Base-by-base conservation (phyloP, 2,888 invertebrate species). In the Sminthurides aquaticus region DNA sequence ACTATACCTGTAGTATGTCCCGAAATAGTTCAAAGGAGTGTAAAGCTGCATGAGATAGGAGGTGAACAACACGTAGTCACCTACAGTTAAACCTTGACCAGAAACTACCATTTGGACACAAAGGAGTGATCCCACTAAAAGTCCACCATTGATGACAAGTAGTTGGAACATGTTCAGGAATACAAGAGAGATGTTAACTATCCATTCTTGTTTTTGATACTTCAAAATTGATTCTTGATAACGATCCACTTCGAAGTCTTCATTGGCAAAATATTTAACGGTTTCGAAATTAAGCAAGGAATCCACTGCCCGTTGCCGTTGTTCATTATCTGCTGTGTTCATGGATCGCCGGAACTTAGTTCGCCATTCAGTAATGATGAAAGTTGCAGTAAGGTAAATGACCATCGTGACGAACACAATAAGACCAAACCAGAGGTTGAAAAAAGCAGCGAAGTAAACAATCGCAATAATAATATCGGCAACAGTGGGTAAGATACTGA, bases 281-380 rank as follows among this genome's bases (percentile, higher is more conserved):
- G 98, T 98, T 81, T 99, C 98, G 80, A 94, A 98, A 81, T 99
- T 99, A 18, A 98, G 83, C 62, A 99, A 80, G 0, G 98, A 97
- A 79, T 99, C 98, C 0, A 98, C 95, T 62, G 94, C 94, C 67
- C 89, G 85, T 3, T 94, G 91, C 75, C 91, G 88, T 67, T 90
- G 88, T 48, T 88, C 91, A 79, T 98, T 99, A 77, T 98, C 97
- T 0, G 93, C 89, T 28, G 87, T 81, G 80, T 98, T 99, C 94
- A 96, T 95, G 3, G 88, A 84, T 34, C 97, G 83, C 74, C 96
- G 89, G 80, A 86, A 98, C 79, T 97, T 92, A 0, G 97, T 98
- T 18, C 98, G 84, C 98, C 98, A 98, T 80, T 98, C 97, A 0
- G 98, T 98, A n/a, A 98, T 84, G 20, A 81, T 79, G 76, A 98